Evolutionary conservation across 1,140 invertebrate genomes (phyloP).

Genomic region (Trialeurodes vaporariorum): DNA sequence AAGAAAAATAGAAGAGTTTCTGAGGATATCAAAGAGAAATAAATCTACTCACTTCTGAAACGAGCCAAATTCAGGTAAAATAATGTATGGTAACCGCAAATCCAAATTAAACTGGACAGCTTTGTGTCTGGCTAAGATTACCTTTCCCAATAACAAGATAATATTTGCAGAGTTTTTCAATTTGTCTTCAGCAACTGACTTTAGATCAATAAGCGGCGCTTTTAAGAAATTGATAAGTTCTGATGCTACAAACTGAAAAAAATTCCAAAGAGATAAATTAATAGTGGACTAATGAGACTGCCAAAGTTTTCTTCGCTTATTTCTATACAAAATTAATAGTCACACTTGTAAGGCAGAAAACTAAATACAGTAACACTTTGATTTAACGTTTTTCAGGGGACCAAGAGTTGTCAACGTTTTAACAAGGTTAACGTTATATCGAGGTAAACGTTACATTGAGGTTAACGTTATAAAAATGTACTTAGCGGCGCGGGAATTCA

Average conservation of each 20-base stretch:
- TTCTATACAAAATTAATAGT: too few relatives aligned
- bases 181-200: slow-evolving; percentile 23
- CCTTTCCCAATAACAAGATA: slow-evolving; percentile 30
- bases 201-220: slow-evolving; percentile 29
- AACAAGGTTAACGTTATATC: too few relatives aligned
- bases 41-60: slow-evolving; percentile 50
- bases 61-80: slow-evolving; percentile 64
- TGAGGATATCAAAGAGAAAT: neutral
- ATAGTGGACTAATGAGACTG: too few relatives aligned
- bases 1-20: neutral
- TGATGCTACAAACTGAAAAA: slow-evolving; percentile 54
- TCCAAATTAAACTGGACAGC: slow-evolving; percentile 61
- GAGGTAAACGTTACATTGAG: too few relatives aligned
- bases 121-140: slow-evolving; percentile 48
- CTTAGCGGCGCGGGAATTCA: too few relatives aligned
- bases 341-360: too few relatives aligned
- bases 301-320: too few relatives aligned
- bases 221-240: slow-evolving; percentile 64
- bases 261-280: too few relatives aligned
- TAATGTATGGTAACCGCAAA: slow-evolving; percentile 62
- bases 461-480: too few relatives aligned
- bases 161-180: slow-evolving; percentile 25
- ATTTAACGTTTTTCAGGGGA: too few relatives aligned
- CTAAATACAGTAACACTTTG: too few relatives aligned
- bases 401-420: too few relatives aligned